Evolutionary conservation across 2,888 invertebrate species (phyloP).

Genomic region (Calliphora vomitoria): DNA sequence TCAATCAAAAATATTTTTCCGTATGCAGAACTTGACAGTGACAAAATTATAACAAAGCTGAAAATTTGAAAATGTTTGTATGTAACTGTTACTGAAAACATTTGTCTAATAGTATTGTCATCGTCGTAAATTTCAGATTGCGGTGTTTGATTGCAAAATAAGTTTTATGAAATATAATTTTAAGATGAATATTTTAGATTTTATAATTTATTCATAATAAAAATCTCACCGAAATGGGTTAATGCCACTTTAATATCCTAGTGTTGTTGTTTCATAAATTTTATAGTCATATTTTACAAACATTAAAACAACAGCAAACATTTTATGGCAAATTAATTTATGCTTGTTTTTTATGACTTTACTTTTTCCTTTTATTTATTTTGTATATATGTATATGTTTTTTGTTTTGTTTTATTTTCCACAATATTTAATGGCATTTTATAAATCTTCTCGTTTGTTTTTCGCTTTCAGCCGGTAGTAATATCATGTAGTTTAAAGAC

Average conservation of each 20-base stretch:
- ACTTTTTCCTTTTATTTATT: slow-evolving; percentile 37
- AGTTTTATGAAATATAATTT: too few species aligned
- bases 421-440: slow-evolving; percentile 18
- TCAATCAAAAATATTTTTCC: too few species aligned
- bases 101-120: too few species aligned
- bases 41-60: too few species aligned
- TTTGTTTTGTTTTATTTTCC: background rate
- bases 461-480: slow-evolving; percentile 1
- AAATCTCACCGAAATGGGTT: background rate
- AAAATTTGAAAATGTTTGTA: too few species aligned
- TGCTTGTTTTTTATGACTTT: slow-evolving; percentile 56
- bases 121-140: too few species aligned
- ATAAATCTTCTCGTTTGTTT: slow-evolving; percentile 11
- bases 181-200: too few species aligned
- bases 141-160: too few species aligned
- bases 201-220: background rate
- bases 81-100: too few species aligned
- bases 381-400: background rate
- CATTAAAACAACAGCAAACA: slow-evolving; percentile 38
- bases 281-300: slow-evolving; percentile 55
- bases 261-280: slow-evolving; percentile 33
- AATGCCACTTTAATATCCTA: background rate
- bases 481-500: slow-evolving; percentile 1
- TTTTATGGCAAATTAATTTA: slow-evolving; percentile 67
- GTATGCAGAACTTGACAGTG: too few species aligned